Evolutionary conservation across 2,113 vertebrate species (phyloP).

Genomic region (Lycocorax pyrrhopterus): DNA sequence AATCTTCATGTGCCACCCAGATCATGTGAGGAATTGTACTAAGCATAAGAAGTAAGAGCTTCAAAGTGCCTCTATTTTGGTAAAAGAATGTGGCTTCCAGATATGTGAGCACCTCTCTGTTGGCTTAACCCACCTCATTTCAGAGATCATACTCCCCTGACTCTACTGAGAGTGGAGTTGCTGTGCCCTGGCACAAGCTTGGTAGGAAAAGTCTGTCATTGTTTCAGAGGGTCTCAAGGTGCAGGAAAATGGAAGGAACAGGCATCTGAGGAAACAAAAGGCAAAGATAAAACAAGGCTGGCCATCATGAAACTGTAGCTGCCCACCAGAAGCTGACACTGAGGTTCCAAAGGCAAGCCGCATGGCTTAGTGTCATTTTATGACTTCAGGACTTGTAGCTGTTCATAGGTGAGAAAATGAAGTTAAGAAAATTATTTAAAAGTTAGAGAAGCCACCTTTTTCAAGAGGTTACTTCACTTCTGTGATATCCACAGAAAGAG

Average conservation of each 20-base stretch:
- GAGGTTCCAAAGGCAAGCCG: background rate
- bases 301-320: background rate
- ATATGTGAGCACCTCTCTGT: background rate
- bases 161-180: background rate
- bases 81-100: background rate
- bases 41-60: background rate
- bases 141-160: background rate
- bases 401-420: background rate
- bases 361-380: background rate
- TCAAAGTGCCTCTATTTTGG: background rate
- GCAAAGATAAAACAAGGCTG: background rate
- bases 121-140: background rate
- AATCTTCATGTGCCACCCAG: background rate
- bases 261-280: background rate
- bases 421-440: background rate
- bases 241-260: background rate
- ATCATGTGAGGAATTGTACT: background rate
- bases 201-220: fast-evolving
- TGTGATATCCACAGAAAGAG: background rate
- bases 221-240: background rate
- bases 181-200: background rate
- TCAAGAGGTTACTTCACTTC: background rate
- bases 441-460: background rate
- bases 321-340: background rate
- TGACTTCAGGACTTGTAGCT: background rate